Evolutionary conservation across 2,113 vertebrate species (phyloP).

Genomic region (chimpanzee (Pan troglodytes)): NHGRI_mPanTro3-v2.1_pri NC_086015.1:134876501-134877000

Average conservation of each 20-base stretch:
- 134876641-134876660: background rate
- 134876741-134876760: background rate
- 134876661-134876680: background rate
- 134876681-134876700: background rate
- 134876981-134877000: too few species aligned
- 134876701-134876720: background rate
- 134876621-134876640: background rate
- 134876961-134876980: too few species aligned
- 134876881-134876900: too few species aligned
- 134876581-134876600: background rate
- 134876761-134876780: too few species aligned
- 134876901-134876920: too few species aligned
- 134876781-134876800: too few species aligned
- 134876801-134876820: too few species aligned
- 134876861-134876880: too few species aligned
- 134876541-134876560: background rate
- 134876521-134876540: background rate
- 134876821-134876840: too few species aligned
- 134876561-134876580: background rate
- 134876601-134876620: background rate
- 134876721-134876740: background rate
- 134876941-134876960: too few species aligned
- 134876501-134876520: background rate
- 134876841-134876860: too few species aligned
- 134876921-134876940: too few species aligned